Evolutionary conservation across 2,888 invertebrate species (phyloP).

Genomic region (Rhagium mordax): DNA sequence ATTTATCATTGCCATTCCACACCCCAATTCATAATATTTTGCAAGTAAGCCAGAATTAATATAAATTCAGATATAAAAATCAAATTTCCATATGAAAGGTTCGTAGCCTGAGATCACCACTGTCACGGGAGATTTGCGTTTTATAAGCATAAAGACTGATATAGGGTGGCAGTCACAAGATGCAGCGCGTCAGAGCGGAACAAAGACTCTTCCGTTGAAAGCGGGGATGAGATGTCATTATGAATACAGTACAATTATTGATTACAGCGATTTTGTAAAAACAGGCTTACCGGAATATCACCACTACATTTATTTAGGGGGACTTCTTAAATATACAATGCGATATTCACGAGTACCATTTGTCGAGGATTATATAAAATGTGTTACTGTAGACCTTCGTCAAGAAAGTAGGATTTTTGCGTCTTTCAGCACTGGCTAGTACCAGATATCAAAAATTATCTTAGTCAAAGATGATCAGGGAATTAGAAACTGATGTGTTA

Average conservation of each 20-base stretch:
- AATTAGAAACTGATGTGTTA: too few species aligned
- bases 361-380: not conserved
- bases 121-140: slow-evolving; percentile 34
- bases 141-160: slow-evolving; percentile 28
- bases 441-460: too few species aligned
- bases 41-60: slow-evolving; percentile 54
- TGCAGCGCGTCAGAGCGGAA: slow-evolving; percentile 24
- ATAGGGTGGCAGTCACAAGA: slow-evolving; percentile 23
- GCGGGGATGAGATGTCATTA: slow-evolving; percentile 7
- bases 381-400: too few species aligned
- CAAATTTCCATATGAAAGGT: slow-evolving; percentile 54
- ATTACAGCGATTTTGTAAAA: slow-evolving; percentile 17
- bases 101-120: slow-evolving; percentile 32
- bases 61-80: slow-evolving; percentile 52
- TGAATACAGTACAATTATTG: slow-evolving; percentile 12
- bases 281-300: not conserved
- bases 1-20: slow-evolving; percentile 32
- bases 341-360: not conserved
- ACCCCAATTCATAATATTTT: slow-evolving; percentile 40
- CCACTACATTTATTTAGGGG: too few species aligned
- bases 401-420: too few species aligned
- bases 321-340: not conserved
- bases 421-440: too few species aligned
- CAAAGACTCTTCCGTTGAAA: slow-evolving; percentile 7
- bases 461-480: too few species aligned